Base-by-base conservation (phyloP, 2,113 vertebrate species). In the Perccottus glenii region DNA sequence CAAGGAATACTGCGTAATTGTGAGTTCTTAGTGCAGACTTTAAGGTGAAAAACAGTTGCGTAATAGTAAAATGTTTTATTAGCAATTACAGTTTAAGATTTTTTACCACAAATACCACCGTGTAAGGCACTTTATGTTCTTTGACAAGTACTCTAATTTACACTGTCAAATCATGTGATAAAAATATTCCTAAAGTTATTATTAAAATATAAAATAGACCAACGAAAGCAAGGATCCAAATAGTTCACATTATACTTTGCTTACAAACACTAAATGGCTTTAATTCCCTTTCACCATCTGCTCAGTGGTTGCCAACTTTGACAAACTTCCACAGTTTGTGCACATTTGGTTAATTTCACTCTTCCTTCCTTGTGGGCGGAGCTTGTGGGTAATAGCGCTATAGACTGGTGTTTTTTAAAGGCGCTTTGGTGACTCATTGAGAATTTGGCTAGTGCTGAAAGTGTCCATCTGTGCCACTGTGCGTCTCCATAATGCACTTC, bases 401-500 rank as follows among this genome's bases (percentile, higher is more conserved):
- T 42, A 57, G 49, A 73, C 60, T 36, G 67, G 50, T 72, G 69
- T 58, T 48, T 9, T 58, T 76, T 16, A 62, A 63, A 58, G 61
- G 0, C 16, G 40, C 62, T 51, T 56, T 73, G 73, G 72, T 76
- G 76, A 72, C 83, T 86, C 74, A 74, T 55, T 62, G 77, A 68
- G 72, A 86, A 84, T 72, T 73, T 81, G 79, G 75, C 81, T 43
- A 35, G 62, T 57, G 77, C 80, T 75, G 75, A 87, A 78, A 56
- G 69, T 66, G 79, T 77, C 87, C 86, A 88, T 89, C 89, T 90
- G 85, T 80, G 87, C 80, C 62, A 36, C 65, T 60, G 67, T 64
- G 56, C 60, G 70, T 71, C 76, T 82, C 74, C 83, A 77, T 90
- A 78, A 82, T 83, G 77, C 72, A 51, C 68, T 60, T 89, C 87